Evolutionary conservation across 1,140 invertebrate species (phyloP).

Genomic region (Drosophila murphyi): DNA sequence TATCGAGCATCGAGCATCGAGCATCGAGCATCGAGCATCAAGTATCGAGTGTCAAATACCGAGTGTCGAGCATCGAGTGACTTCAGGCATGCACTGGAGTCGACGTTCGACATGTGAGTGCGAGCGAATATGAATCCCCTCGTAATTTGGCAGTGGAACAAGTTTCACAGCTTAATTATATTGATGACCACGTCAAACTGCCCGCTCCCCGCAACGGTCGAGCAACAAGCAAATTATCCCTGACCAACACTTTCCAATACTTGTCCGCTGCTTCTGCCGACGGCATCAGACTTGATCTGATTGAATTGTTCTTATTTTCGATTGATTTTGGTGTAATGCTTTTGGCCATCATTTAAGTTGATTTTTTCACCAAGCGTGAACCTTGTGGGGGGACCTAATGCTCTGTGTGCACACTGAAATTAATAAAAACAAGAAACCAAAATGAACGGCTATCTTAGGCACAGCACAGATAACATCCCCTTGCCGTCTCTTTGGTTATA

Average conservation of each 20-base stretch:
- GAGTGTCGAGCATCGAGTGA: slow-evolving; percentile 30
- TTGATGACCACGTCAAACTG: slow-evolving; percentile 1
- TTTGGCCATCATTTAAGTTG: slow-evolving; percentile 16
- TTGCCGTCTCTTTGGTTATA: too few species aligned
- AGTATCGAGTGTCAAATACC: slow-evolving; percentile 1
- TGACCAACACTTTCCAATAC: slow-evolving; percentile 8
- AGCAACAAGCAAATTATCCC: slow-evolving; percentile 21
- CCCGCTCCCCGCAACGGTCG: not conserved
- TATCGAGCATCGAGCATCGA: slow-evolving; percentile 25
- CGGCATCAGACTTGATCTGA: slow-evolving; percentile 38
- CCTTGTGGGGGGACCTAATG: not conserved
- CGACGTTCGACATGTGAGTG: not conserved
- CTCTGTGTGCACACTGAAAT: slow-evolving; percentile 6
- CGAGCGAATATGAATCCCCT: slow-evolving; percentile 10
- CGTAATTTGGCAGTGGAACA: slow-evolving; percentile 41
- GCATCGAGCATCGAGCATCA: slow-evolving; percentile 8
- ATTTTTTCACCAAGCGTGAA: not conserved
- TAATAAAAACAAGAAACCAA: not conserved
- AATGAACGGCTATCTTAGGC: not conserved
- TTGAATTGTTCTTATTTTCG: slow-evolving; percentile 37
- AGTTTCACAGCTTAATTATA: slow-evolving; percentile 48
- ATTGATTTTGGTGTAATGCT: slow-evolving; percentile 59
- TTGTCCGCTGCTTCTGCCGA: slow-evolving; percentile 33
- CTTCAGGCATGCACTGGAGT: not conserved
- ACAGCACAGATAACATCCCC: too few species aligned